Base-by-base conservation (phyloP, 2,113 vertebrate species). In the Sclerurus mexicanus region DNA sequence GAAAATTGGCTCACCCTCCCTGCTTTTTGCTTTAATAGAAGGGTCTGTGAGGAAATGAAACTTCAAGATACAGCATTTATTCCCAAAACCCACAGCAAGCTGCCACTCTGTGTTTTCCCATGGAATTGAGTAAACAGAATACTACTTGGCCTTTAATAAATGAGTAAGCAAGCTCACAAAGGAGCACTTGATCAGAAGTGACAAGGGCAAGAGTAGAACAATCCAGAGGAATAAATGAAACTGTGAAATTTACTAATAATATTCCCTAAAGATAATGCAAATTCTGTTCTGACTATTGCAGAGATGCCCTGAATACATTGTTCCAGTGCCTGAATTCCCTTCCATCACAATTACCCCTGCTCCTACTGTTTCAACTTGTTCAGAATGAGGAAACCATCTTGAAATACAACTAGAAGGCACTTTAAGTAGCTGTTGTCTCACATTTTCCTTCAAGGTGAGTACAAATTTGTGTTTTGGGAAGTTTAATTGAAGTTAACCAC, bases 71-170 rank as follows among this genome's bases (percentile, higher is more conserved):
- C 8, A 72, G 28, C 7, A 28, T 78, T 89, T 81, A 91, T 53
- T 93, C 81, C 76, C 87, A 87, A 73, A 75, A 42, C 60, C 79
- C 82, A 90, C 56, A 83, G 84, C 67, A 82, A 84, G 56, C 82
- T 92, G 79, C 93, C 91, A 71, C 16, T 56, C 50, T 76, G 15
- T 59, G 64, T 88, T 96, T 92, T 93, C 89, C 87, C 72, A 91
- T 56, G 68, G 55, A 81, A 72, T 1, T 66, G 72, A 46, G 60
- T 85, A 90, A 97, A 88, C 33, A 91, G 69, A 90, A 79, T 69
- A 90, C 23, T 59, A 78, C 73, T 89, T 90, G 68, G 72, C 82
- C 56, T 90, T 78, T 94, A 95, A 85, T 74, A 93, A 97, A 90
- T 52, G 39, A 63, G 59, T 59, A 93, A 94, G 84, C 13, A 90